Conservation (phyloP, 2,797 vertebrate species). For the Chloroceryle inda region DNA sequence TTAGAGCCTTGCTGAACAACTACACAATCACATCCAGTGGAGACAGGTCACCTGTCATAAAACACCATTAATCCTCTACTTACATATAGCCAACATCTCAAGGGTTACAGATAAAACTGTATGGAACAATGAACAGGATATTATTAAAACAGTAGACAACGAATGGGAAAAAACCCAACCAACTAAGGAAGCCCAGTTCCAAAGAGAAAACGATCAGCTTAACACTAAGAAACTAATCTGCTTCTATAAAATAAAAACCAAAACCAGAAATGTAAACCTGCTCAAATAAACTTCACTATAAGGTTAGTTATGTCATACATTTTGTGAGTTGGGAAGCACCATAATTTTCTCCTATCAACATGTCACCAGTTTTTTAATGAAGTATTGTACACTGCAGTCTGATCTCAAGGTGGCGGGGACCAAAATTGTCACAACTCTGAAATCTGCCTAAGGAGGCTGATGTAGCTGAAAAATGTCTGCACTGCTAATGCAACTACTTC, state of each 20-base stretch:
- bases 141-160: neutral
- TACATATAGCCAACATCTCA: neutral
- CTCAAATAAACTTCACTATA: fast-evolving
- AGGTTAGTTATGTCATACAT: neutral
- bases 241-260: neutral
- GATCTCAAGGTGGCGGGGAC: neutral
- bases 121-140: neutral
- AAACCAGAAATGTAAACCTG: neutral
- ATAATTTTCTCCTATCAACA: neutral
- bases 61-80: neutral
- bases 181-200: neutral
- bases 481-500: neutral
- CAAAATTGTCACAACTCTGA: neutral
- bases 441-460: neutral
- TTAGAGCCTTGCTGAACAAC: neutral
- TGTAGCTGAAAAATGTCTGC: neutral
- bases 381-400: neutral
- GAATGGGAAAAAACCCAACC: neutral
- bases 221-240: neutral
- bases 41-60: neutral
- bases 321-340: neutral
- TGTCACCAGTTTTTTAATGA: neutral
- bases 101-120: neutral
- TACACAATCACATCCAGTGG: neutral
- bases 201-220: neutral